Base-by-base conservation (phyloP, 2,797 vertebrate genomes). In the Aldrovandia affinis region DNA sequence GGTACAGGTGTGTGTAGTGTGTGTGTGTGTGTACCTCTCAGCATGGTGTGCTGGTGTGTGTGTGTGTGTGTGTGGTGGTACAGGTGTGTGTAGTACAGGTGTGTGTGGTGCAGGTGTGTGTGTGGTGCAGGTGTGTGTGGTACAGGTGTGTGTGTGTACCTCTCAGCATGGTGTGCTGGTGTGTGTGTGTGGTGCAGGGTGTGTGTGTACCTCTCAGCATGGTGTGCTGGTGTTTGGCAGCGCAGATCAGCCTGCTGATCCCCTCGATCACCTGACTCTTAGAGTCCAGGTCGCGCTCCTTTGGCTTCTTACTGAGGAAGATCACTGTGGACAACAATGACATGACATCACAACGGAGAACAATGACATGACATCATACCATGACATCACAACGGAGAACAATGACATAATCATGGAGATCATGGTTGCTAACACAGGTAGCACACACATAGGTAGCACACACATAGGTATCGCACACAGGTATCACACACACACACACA, bases 141-240 rank as follows among this genome's bases (percentile, higher is more conserved):
- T 61, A 73, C 70, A 22, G 78, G n/a, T n/a, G n/a, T n/a, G n/a
- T n/a, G n/a, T n/a, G n/a, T n/a, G n/a, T 55, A 39, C 42, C 39
- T 30, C 80, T 42, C 20, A 70, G 28, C 33, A 77, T n/a, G 30
- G n/a, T 80, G 36, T 75, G n/a, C 9, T 22, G 33, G 30, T 28
- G 70, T 28, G 28, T 77, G 5, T 12, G 22, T 65, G 20, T 25
- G 22, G 47, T 39, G 20, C 3, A 2, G 54, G 87, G n/a, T n/a
- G n/a, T n/a, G n/a, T n/a, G n/a, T n/a, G n/a, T 86, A 94, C 94
- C 94, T 93, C 89, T 94, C 73, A 95, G 90, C 90, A 91, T 93
- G 73, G 93, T 94, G 89, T 95, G 93, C 84, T 95, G 94, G 86
- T 95, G 93, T 86, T 95, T 95, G 86, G 94, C 93, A 0, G 94